Percentiles rank a stretch among this genome's conserved stretches.
Evolutionary conservation across 2,113 vertebrate genomes (phyloP).

Genomic region (Varanus salvator): DNA sequence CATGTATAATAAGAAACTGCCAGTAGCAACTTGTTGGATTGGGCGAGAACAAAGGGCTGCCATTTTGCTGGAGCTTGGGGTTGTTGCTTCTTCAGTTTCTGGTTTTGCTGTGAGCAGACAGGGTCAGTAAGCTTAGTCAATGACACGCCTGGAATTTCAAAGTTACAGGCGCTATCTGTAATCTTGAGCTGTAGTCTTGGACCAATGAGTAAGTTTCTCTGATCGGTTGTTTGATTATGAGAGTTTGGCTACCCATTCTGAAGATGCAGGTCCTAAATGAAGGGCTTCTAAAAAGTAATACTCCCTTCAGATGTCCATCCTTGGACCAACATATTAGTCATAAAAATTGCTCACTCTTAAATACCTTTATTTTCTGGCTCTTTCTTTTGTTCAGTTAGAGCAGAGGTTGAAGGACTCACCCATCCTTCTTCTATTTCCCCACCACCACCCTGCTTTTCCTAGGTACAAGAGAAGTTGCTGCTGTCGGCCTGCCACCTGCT

Average conservation of each 20-base stretch:
- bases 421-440: neutral
- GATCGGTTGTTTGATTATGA: neutral
- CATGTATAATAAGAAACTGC: neutral
- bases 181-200: neutral
- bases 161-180: neutral
- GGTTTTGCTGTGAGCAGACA: neutral
- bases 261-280: neutral
- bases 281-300: neutral
- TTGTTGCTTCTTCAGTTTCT: neutral
- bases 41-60: neutral
- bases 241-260: accelerated
- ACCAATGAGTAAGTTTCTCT: accelerated
- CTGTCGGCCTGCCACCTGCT: constrained; percentile 93
- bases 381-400: neutral
- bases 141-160: no score
- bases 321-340: neutral
- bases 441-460: neutral
- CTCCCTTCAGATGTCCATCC: neutral
- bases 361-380: accelerated
- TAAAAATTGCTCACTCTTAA: neutral
- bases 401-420: neutral
- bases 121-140: neutral
- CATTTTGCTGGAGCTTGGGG: neutral
- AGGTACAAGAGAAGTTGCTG: constrained; percentile 97
- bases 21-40: neutral